Evolutionary conservation across 1,140 invertebrate genomes (phyloP).

Genomic region (Oedothorax gibbosus): DNA sequence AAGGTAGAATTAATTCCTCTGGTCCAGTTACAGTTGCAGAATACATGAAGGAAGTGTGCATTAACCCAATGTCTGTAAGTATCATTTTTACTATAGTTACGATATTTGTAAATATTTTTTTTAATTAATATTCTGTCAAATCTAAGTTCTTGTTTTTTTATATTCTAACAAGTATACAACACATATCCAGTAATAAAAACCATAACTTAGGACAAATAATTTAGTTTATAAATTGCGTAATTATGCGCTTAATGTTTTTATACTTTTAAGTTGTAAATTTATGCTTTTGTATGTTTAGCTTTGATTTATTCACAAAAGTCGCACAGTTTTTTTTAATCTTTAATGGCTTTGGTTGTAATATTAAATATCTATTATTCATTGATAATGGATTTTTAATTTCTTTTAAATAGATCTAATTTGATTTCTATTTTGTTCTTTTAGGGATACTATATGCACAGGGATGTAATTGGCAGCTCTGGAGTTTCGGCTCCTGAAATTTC

Average conservation of each 20-base stretch:
- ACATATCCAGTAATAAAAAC: too few species aligned
- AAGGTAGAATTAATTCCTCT: conserved; percentile 46
- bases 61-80: conserved; percentile 78
- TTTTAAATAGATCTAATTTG: not conserved
- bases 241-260: too few species aligned
- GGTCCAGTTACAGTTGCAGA: conserved; percentile 93
- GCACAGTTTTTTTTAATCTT: too few species aligned
- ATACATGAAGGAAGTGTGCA: conserved; percentile 94
- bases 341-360: too few species aligned
- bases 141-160: too few species aligned
- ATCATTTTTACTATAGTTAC: conserved; percentile 1
- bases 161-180: too few species aligned
- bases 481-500: conserved; percentile 97
- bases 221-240: too few species aligned
- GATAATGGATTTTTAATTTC: not conserved
- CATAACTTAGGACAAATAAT: too few species aligned
- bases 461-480: conserved; percentile 88
- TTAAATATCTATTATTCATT: not conserved
- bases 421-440: conserved; percentile 63
- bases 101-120: not conserved
- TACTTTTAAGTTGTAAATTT: too few species aligned
- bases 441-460: conserved; percentile 88
- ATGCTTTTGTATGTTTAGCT: too few species aligned
- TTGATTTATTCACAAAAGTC: too few species aligned
- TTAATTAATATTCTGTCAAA: not conserved